Evolutionary conservation across 2,888 invertebrate genomes (phyloP).

Genomic region (Melanchra persicariae): DNA sequence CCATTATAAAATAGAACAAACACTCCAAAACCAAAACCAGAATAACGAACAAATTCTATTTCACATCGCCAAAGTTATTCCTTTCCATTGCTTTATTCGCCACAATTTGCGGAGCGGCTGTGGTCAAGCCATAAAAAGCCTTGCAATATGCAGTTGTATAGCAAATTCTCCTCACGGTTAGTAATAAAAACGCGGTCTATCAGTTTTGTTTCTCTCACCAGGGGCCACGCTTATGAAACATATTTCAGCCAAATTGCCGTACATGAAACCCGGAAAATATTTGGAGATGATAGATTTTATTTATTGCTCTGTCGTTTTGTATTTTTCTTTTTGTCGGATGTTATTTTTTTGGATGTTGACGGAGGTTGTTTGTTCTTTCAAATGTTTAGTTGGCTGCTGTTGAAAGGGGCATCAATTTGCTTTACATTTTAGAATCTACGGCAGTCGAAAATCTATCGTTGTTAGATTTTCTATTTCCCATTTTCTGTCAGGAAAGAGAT

Average conservation of each 20-base stretch:
- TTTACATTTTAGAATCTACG: too few species aligned
- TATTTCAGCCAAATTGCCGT: slow-evolving; percentile 75
- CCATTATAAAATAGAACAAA: not conserved
- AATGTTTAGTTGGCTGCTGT: not conserved
- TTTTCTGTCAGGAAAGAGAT: not conserved
- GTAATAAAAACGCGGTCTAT: slow-evolving; percentile 69
- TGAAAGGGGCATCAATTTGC: not conserved
- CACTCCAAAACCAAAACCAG: not conserved
- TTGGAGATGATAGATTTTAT: slow-evolving; percentile 64
- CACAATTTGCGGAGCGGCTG: slow-evolving; percentile 26
- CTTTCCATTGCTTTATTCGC: slow-evolving; percentile 11
- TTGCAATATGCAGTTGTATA: slow-evolving; percentile 59
- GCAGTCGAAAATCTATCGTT: too few species aligned
- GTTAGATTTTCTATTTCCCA: not conserved
- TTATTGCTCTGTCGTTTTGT: slow-evolving; percentile 36
- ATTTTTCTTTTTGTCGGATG: slow-evolving; percentile 26
- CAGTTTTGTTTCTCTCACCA: slow-evolving; percentile 67
- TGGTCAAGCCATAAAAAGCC: slow-evolving; percentile 41
- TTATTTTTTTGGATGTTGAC: not conserved
- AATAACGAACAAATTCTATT: slow-evolving; percentile 5
- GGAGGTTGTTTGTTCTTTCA: not conserved
- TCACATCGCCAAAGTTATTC: slow-evolving; percentile 17
- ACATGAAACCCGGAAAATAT: slow-evolving; percentile 62
- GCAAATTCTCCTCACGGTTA: slow-evolving; percentile 52
- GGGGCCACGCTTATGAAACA: slow-evolving; percentile 73